Evolutionary conservation across 2,888 invertebrate species (phyloP).

Genomic region (Apotomis turbidana): DNA sequence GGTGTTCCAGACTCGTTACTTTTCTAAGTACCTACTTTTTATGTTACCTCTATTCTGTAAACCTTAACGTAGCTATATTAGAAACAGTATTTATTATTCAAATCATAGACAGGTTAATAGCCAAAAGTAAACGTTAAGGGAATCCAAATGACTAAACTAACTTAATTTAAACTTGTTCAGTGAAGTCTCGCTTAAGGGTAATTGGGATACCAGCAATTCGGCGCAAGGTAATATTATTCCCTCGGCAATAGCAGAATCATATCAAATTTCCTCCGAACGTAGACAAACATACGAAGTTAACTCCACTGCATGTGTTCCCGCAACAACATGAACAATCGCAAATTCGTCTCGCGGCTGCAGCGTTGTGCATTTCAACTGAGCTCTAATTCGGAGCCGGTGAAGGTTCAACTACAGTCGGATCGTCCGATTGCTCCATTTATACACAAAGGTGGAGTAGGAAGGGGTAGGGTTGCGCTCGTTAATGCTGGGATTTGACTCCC

Average conservation of each 20-base stretch:
- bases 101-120: conserved; percentile 4
- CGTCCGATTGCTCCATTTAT: conserved; percentile 3
- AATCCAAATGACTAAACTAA: conserved; percentile 22
- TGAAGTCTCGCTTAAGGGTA: conserved; percentile 16
- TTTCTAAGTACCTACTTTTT: neutral
- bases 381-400: conserved; percentile 19
- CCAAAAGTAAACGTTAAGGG: neutral
- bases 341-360: conserved; percentile 40
- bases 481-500: conserved; percentile 15
- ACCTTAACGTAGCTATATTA: too few species aligned
- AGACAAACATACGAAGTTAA: conserved; percentile 33
- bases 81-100: neutral
- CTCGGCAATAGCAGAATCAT: conserved; percentile 23
- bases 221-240: conserved; percentile 19
- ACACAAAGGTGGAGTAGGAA: conserved; percentile 2
- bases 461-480: conserved; percentile 6
- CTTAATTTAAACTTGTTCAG: conserved; percentile 18
- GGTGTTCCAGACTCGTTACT: conserved; percentile 8
- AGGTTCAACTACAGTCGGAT: conserved; percentile 9
- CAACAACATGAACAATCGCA: conserved; percentile 35
- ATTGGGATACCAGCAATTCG: conserved; percentile 20
- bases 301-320: conserved; percentile 25
- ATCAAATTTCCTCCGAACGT: conserved; percentile 28
- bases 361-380: conserved; percentile 33
- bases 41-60: neutral